These are phyloP conservation scores for Pteronotus mesoamericanus DNA, from an alignment of 2,797 vertebrate species.

Conservation along the genomic window DNA sequence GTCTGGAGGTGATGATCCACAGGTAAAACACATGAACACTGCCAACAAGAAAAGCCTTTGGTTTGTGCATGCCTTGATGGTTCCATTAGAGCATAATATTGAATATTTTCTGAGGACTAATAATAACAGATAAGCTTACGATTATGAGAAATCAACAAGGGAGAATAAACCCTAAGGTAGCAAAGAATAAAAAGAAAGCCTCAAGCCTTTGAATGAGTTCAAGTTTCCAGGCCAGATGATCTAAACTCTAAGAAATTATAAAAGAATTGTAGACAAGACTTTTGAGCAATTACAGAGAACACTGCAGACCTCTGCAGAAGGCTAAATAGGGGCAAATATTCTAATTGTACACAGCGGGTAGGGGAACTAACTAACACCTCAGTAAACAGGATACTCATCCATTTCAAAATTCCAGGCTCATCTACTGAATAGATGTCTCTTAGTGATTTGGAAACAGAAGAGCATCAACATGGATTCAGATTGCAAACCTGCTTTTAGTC, in stretches of 20 bases:
- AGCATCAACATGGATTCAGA: not conserved
- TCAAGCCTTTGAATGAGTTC: not conserved
- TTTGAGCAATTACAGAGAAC: not conserved
- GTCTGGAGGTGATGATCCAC: not conserved
- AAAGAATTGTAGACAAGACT: not conserved
- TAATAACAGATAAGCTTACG: not conserved
- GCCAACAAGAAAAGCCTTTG: not conserved
- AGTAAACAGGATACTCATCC: not conserved
- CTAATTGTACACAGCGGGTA: not conserved
- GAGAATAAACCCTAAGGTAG: not conserved
- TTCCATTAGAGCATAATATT: not conserved
- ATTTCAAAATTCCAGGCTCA: not conserved
- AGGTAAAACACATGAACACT: not conserved
- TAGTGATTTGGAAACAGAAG: not conserved
- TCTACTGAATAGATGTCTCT: not conserved
- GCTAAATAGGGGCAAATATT: not conserved
- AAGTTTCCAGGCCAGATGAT: not conserved
- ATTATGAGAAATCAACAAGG: not conserved
- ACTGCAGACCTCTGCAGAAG: not conserved
- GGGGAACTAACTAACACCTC: not conserved
- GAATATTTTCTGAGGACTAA: not conserved
- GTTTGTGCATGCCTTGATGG: not conserved
- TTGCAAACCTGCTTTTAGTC: not conserved
- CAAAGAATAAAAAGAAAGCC: not conserved
- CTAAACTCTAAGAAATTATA: not conserved